Percentiles rank a stretch among this genome's conserved stretches.
These are phyloP conservation scores for Lycocerus yunnanus DNA, from an alignment of 2,888 invertebrate genomes.

Conservation along the genomic window DNA sequence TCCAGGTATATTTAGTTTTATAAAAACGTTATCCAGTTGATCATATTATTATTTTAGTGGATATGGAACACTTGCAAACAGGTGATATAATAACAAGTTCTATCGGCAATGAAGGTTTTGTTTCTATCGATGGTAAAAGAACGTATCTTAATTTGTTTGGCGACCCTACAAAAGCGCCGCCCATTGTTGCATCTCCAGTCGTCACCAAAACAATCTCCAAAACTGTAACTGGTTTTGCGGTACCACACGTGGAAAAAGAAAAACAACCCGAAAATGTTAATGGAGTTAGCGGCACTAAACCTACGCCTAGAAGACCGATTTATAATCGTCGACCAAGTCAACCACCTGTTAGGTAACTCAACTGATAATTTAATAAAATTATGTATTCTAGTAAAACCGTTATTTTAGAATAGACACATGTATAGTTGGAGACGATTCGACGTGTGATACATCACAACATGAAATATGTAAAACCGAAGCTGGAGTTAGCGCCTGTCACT, in stretches of 20 bases:
- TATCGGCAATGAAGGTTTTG: conserved; percentile 82
- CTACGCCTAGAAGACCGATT: conserved; percentile 59
- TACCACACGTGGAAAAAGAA: conserved; percentile 57
- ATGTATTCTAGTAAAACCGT: not conserved
- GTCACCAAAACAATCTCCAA: conserved; percentile 51
- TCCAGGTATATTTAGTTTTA: conserved; percentile 52
- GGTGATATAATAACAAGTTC: conserved; percentile 79
- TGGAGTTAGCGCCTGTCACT: conserved; percentile 87
- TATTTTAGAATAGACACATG: conserved; percentile 81
- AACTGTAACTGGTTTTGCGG: conserved; percentile 69
- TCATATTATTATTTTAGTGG: conserved; percentile 58
- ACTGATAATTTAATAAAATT: not conserved
- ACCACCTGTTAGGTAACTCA: conserved; percentile 66
- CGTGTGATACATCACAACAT: conserved; percentile 85
- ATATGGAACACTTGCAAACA: conserved; percentile 63
- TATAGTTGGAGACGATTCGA: conserved; percentile 90
- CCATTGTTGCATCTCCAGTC: conserved; percentile 42
- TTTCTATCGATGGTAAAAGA: conserved; percentile 89
- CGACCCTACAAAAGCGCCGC: conserved; percentile 57
- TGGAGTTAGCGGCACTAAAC: conserved; percentile 44
- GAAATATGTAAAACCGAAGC: conserved; percentile 86
- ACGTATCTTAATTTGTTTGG: conserved; percentile 87
- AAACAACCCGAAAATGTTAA: conserved; percentile 47
- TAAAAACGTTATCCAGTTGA: not conserved
- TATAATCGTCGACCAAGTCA: conserved; percentile 67